phyloP scores from a whole-genome alignment of 2,113 vertebrate species.

The Seriola dumerili region DNA sequence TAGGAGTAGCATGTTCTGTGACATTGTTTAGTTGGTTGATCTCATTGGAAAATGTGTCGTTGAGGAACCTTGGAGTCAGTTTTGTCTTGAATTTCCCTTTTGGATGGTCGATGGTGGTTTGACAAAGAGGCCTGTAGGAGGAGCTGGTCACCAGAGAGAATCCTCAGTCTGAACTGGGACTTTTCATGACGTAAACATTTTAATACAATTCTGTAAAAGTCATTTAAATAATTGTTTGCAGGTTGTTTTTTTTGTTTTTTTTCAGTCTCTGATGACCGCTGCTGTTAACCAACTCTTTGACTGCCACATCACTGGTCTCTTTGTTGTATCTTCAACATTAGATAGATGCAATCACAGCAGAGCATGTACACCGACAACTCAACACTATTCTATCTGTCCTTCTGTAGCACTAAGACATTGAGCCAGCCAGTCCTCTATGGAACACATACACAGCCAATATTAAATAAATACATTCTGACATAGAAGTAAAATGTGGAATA shows the following conservation, averaged over 20 bases:
- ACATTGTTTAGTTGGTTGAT: not conserved
- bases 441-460: not conserved
- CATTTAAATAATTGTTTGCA: not conserved
- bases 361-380: not conserved
- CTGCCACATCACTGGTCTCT: not conserved
- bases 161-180: not conserved
- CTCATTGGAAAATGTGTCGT: not conserved
- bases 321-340: not conserved
- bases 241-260: not conserved
- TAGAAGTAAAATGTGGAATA: not conserved
- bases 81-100: slow-evolving; percentile 12
- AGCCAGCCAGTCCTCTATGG: not conserved
- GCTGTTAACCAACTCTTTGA: not conserved
- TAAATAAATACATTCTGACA: not conserved
- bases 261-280: not conserved
- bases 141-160: not conserved
- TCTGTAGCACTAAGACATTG: slow-evolving; percentile 1
- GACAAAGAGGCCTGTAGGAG: not conserved
- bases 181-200: not conserved
- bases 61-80: slow-evolving; percentile 8
- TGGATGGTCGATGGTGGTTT: not conserved
- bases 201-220: not conserved
- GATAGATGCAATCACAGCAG: not conserved
- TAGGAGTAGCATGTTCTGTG: not conserved
- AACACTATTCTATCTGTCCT: not conserved